These are phyloP conservation scores for Agrilus cyanescens DNA, from an alignment of 2,888 invertebrate genomes.

Conservation along the genomic window DNA sequence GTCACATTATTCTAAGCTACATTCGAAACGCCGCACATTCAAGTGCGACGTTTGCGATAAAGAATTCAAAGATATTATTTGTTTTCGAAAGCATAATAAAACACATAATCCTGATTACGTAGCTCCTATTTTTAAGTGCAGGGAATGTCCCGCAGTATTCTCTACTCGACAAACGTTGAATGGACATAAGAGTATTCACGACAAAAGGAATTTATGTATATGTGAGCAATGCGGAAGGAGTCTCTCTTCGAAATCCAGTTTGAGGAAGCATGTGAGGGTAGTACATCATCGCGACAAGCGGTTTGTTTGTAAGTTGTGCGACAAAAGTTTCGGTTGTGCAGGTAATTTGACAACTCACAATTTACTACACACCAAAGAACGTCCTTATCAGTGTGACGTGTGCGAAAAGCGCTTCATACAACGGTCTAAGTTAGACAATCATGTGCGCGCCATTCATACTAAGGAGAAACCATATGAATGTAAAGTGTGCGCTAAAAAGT, in stretches of 20 bases:
- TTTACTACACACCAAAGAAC: constrained; percentile 20
- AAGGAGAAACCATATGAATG: constrained; percentile 43
- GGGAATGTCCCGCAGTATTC: background rate
- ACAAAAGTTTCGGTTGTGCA: constrained; percentile 25
- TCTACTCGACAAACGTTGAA: too few relatives aligned
- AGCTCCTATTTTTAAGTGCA: constrained; percentile 1
- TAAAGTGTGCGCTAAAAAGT: constrained; percentile 21
- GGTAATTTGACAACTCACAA: constrained; percentile 23
- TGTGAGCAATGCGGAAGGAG: too few relatives aligned
- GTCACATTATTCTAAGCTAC: background rate
- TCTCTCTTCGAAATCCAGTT: constrained; percentile 47
- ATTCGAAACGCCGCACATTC: background rate
- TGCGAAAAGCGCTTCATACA: constrained; percentile 32
- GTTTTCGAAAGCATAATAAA: background rate
- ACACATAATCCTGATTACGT: constrained; percentile 5
- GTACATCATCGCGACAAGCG: too few relatives aligned
- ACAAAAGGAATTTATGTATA: too few relatives aligned
- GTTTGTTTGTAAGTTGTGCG: constrained; percentile 27
- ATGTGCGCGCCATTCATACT: constrained; percentile 46
- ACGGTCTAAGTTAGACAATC: constrained; percentile 46
- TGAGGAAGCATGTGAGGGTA: constrained; percentile 46
- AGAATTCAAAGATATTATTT: background rate
- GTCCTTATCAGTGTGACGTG: constrained; percentile 26
- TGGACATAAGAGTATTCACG: too few relatives aligned
- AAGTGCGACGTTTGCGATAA: constrained; percentile 4